phyloP scores from a whole-genome alignment of 2,113 vertebrate genomes.

The Tetrao urogallus region DNA sequence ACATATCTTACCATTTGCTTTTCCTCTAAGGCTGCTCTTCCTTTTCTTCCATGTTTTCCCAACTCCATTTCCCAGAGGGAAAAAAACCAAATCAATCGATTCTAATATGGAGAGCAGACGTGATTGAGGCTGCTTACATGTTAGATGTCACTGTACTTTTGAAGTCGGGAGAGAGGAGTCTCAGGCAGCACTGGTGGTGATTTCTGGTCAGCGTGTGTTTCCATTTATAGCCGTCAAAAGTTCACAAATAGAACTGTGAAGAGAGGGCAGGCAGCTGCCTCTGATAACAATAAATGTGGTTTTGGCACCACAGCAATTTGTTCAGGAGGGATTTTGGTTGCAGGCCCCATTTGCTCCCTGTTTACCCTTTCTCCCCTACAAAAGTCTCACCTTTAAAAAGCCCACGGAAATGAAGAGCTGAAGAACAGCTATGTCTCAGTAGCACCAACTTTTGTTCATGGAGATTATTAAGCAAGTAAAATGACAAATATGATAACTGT shows the following conservation, averaged over 20 bases:
- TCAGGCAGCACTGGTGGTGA: constrained; percentile 77
- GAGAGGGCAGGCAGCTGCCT: constrained; percentile 81
- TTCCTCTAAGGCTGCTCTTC: constrained; percentile 61
- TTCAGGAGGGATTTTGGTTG: constrained; percentile 42
- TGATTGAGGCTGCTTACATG: constrained; percentile 70
- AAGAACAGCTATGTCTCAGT: neutral
- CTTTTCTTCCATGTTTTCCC: constrained; percentile 65
- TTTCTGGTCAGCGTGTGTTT: constrained; percentile 82
- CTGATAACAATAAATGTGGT: constrained; percentile 82
- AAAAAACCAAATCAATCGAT: neutral
- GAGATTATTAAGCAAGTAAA: neutral
- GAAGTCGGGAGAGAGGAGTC: constrained; percentile 72
- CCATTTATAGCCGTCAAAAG: constrained; percentile 94
- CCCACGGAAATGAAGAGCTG: neutral
- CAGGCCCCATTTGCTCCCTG: neutral
- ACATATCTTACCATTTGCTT: constrained; percentile 77
- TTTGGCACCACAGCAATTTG: constrained; percentile 59
- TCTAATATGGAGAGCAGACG: constrained; percentile 60
- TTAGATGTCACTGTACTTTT: constrained; percentile 72
- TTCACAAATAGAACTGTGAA: constrained; percentile 88
- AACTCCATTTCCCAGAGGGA: constrained; percentile 76
- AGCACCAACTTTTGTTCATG: neutral
- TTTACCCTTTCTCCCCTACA: neutral
- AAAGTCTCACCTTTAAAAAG: neutral
- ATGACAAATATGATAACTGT: neutral